phyloP scores from a whole-genome alignment of 2,888 invertebrate species.

The Drosophila quinaria region DNA sequence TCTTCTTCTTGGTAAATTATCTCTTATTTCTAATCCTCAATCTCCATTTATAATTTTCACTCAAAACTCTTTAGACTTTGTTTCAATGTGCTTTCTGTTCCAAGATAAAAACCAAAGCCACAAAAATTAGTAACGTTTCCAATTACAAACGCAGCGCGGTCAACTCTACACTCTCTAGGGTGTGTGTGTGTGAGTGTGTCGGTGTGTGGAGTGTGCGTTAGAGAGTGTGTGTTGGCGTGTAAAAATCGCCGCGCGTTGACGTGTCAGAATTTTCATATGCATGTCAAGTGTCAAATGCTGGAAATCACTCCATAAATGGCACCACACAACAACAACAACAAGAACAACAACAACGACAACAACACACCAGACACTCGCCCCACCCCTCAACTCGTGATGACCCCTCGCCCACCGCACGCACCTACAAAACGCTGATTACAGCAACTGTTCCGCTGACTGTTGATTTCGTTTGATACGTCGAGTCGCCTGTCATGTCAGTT shows the following conservation, averaged over 20 bases:
- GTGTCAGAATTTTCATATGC: slow-evolving; percentile 86
- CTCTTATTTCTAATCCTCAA: background rate
- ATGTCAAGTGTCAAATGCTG: slow-evolving; percentile 83
- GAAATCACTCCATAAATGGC: slow-evolving; percentile 66
- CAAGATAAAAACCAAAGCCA: slow-evolving; percentile 30
- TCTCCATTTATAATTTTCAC: background rate
- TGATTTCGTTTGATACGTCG: slow-evolving; percentile 71
- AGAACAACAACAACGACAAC: slow-evolving; percentile 1
- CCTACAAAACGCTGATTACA: slow-evolving; percentile 73
- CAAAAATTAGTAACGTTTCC: slow-evolving; percentile 68
- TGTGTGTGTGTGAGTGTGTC: slow-evolving; percentile 18
- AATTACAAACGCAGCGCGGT: slow-evolving; percentile 59
- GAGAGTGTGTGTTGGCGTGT: slow-evolving; percentile 41
- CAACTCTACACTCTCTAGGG: background rate
- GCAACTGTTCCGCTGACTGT: slow-evolving; percentile 52
- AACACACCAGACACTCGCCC: slow-evolving; percentile 15
- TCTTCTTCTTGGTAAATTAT: background rate
- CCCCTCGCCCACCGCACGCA: slow-evolving; percentile 48
- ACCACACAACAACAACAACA: slow-evolving; percentile 13
- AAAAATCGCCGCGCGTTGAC: slow-evolving; percentile 81
- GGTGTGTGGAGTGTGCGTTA: slow-evolving; percentile 5
- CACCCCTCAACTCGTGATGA: background rate
- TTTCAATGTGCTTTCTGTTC: slow-evolving; percentile 26
- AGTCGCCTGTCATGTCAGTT: slow-evolving; percentile 82
- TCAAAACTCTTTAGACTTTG: background rate